phyloP scores from a whole-genome alignment of 2,797 vertebrate species.

The Clamator glandarius region DNA sequence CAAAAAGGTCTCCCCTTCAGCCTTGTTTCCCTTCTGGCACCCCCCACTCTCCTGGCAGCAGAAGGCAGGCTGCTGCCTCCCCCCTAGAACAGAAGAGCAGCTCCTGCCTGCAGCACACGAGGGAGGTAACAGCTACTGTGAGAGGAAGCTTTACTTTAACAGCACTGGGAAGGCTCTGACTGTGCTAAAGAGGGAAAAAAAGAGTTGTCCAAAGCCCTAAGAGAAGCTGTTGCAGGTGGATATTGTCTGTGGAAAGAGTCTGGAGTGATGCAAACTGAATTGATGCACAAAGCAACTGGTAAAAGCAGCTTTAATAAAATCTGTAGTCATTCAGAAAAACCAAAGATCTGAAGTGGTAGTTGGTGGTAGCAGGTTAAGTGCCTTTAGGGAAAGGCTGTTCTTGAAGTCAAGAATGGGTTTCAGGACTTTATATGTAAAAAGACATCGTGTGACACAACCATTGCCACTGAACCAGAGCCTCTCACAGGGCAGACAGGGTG shows the following conservation, averaged over 20 bases:
- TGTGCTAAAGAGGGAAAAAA: background rate
- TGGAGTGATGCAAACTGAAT: background rate
- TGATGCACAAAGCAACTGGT: background rate
- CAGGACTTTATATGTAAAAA: slow-evolving; percentile 33
- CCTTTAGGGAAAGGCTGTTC: background rate
- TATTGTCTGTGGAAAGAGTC: background rate
- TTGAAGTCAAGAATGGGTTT: slow-evolving; percentile 5
- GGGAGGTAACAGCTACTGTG: background rate
- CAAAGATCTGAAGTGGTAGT: too few species aligned
- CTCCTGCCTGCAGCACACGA: background rate
- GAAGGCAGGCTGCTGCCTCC: too few species aligned
- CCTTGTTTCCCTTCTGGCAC: too few species aligned
- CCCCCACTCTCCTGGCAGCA: too few species aligned
- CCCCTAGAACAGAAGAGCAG: too few species aligned
- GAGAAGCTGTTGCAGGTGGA: background rate
- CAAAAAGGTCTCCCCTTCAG: too few species aligned
- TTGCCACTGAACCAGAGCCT: background rate
- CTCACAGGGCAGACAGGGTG: background rate
- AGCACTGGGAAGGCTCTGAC: background rate
- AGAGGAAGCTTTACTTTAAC: background rate
- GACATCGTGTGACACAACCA: background rate
- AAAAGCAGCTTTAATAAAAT: slow-evolving; percentile 79
- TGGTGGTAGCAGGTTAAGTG: slow-evolving; percentile 30
- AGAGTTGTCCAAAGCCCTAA: background rate
- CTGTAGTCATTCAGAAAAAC: slow-evolving; percentile 52